Conservation (phyloP, 2,113 vertebrate genomes). For the Recurvirostra avosetta region DNA sequence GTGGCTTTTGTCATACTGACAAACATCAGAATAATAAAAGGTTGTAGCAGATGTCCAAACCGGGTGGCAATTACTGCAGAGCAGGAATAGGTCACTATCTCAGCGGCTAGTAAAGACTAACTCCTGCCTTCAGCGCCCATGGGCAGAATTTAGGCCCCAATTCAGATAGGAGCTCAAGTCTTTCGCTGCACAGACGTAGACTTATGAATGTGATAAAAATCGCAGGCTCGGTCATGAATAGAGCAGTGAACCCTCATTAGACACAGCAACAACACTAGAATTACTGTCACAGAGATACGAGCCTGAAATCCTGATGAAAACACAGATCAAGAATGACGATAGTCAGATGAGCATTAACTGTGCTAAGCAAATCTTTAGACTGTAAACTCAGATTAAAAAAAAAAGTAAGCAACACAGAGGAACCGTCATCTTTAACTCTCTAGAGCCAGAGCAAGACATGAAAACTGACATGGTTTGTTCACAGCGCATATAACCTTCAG, state of each 20-base stretch:
- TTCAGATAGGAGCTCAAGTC: neutral
- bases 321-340: slow-evolving; percentile 15
- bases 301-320: slow-evolving; percentile 26
- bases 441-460: neutral
- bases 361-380: slow-evolving; percentile 20
- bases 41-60: neutral
- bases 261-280: slow-evolving; percentile 30
- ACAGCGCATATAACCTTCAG: neutral
- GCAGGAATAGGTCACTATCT: neutral
- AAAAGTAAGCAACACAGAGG: neutral
- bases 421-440: neutral
- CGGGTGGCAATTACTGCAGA: neutral
- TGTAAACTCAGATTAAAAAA: slow-evolving; percentile 9
- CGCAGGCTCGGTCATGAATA: neutral
- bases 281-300: neutral
- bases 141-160: neutral
- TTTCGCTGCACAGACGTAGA: neutral
- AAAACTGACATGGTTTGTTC: neutral
- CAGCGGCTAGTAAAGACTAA: neutral
- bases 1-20: neutral
- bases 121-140: neutral
- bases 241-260: neutral
- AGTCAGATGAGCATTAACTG: slow-evolving; percentile 14
- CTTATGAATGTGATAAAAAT: neutral
- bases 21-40: neutral